Base-by-base conservation (phyloP, 2,113 vertebrate genomes). In the Ophthalmolycus amberensis region DNA sequence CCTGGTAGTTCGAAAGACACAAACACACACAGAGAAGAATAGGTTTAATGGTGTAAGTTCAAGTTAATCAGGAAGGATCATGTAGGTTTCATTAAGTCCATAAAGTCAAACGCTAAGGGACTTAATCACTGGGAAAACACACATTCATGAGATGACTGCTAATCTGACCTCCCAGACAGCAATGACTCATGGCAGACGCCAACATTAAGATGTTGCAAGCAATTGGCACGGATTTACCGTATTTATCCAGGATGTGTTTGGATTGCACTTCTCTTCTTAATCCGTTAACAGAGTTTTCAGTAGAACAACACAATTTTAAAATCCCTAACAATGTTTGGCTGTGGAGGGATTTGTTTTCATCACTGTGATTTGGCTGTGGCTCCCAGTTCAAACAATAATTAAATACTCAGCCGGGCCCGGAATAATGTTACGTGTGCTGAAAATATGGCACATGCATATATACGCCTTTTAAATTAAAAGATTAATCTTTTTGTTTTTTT, bases 81-180 rank as follows among this genome's bases (percentile, higher is more conserved):
- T 71, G 37, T 12, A 63, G 68, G 62, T 77, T 83, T 75, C 65
- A 76, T 58, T 44, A 59, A 75, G 42, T 71, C 66, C 22, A n/a
- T 42, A 42, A 77, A 66, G 71, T 82, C 27, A 75, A 69, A 32
- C 62, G 62, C 50, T 29, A 22, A 82, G 46, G 7, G 27, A 27
- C 46, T 85, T 79, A 85, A 84, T 90, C 65, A 66, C 27, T 65
- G 72, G 52, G 60, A 54, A 85, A 78, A 64, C 48, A 78, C 71
- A 69, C 83, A 38, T 75, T 83, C 71, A 54, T 58, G 50, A 76
- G 64, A 69, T 84, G 81, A 83, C 82, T 83, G 69, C 73, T 88
- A 84, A 90, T 87, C 76, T 72, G 78, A 84, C 75, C 84, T 87
- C 67, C 80, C 86, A 88, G 80, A 90, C 58, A 72, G 65, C 20